phyloP scores from a whole-genome alignment of 2,113 vertebrate species.

The Falco punctatus region DNA sequence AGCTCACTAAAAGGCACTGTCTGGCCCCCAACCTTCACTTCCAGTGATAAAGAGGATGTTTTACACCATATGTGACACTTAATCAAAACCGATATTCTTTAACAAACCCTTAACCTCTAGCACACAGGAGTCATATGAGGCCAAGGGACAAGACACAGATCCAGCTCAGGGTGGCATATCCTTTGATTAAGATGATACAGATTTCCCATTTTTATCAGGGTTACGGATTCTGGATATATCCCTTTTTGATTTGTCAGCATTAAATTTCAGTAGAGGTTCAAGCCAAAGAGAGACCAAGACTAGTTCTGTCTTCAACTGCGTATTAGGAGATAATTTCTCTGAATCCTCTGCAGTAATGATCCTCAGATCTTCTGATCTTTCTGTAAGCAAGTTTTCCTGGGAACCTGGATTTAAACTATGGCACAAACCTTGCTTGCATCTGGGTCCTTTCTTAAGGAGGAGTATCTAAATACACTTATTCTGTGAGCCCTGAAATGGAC shows the following conservation, averaged over 20 bases:
- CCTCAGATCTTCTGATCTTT: slow-evolving; percentile 72
- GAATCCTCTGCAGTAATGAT: slow-evolving; percentile 76
- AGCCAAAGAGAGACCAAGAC: slow-evolving; percentile 73
- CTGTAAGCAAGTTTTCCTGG: slow-evolving; percentile 73
- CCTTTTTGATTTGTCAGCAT: slow-evolving; percentile 81
- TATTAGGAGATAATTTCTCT: slow-evolving; percentile 76
- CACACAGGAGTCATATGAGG: slow-evolving; percentile 70
- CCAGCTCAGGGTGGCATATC: slow-evolving; percentile 71
- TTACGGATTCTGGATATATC: slow-evolving; percentile 73
- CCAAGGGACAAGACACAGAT: slow-evolving; percentile 75
- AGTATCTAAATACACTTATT: slow-evolving; percentile 76
- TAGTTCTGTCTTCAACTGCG: slow-evolving; percentile 71
- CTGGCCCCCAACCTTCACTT: slow-evolving; percentile 74
- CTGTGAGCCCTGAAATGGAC: slow-evolving; percentile 62
- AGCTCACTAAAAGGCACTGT: slow-evolving; percentile 74
- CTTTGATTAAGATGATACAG: slow-evolving; percentile 84
- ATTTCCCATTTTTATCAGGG: slow-evolving; percentile 76
- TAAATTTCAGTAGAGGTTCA: slow-evolving; percentile 77
- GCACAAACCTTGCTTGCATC: slow-evolving; percentile 62
- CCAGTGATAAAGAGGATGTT: slow-evolving; percentile 78
- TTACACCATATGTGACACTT: slow-evolving; percentile 81
- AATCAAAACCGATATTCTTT: slow-evolving; percentile 84
- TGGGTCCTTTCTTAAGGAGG: slow-evolving; percentile 67
- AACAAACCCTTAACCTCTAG: slow-evolving; percentile 81
- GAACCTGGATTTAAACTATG: slow-evolving; percentile 70